Percentiles rank a stretch among this genome's conserved stretches.
Conservation (phyloP, 2,888 invertebrate genomes). For the Pristionchus japonicus region DNA sequence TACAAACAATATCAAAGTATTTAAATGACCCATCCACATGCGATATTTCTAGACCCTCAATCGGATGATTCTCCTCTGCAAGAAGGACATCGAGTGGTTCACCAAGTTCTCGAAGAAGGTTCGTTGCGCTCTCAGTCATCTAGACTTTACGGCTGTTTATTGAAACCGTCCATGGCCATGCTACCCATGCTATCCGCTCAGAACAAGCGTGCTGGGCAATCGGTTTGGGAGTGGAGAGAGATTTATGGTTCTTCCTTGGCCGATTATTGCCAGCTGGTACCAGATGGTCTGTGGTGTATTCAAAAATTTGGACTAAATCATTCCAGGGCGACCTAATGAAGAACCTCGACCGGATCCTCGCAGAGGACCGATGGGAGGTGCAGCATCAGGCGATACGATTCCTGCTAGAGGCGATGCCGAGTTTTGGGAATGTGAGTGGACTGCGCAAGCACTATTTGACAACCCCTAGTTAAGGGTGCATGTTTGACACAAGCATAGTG, state of each 20-base stretch:
- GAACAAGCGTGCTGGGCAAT: background rate
- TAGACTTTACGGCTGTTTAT: too few species aligned
- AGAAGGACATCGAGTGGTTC: slow-evolving; percentile 62
- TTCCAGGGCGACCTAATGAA: slow-evolving; percentile 71
- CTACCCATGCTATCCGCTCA: too few species aligned
- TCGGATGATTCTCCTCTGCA: slow-evolving; percentile 55
- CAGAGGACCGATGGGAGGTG: slow-evolving; percentile 77
- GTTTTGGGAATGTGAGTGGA: slow-evolving; percentile 75
- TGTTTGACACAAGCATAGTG: too few species aligned
- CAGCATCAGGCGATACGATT: slow-evolving; percentile 77
- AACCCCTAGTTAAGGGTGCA: too few species aligned
- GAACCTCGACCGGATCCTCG: slow-evolving; percentile 76
- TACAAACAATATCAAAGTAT: too few species aligned
- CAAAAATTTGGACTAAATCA: background rate
- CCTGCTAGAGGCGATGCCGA: slow-evolving; percentile 66
- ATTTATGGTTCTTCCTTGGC: too few species aligned
- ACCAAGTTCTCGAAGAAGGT: slow-evolving; percentile 57
- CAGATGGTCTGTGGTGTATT: too few species aligned
- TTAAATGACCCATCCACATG: too few species aligned
- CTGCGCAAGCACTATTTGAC: too few species aligned
- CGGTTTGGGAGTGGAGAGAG: background rate
- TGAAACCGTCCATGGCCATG: too few species aligned
- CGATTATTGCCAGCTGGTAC: too few species aligned
- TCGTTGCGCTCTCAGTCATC: background rate
- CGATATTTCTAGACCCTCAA: slow-evolving; percentile 64